Evolutionary conservation across 1,140 invertebrate species (phyloP).

Genomic region (Matsumurasca onukii): DNA sequence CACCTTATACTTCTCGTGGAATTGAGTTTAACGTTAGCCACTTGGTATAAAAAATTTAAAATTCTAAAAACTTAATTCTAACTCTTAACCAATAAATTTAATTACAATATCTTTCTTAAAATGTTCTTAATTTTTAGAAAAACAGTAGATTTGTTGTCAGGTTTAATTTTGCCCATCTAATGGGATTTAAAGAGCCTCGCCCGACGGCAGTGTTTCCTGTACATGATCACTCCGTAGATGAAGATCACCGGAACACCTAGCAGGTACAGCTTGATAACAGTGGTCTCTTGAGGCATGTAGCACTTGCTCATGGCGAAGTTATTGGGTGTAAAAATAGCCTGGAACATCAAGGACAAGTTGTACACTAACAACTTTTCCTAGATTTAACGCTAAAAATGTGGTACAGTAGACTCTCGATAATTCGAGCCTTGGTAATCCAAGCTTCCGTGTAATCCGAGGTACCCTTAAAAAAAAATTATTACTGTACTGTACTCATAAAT

Average conservation of each 20-base stretch:
- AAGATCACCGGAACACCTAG: constrained; percentile 48
- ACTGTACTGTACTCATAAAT: too few relatives aligned
- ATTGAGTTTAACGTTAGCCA: too few relatives aligned
- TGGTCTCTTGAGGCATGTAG: constrained; percentile 70
- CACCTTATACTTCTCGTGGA: too few relatives aligned
- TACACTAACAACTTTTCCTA: not conserved
- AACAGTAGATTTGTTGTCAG: not conserved
- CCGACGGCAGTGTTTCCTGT: constrained; percentile 27
- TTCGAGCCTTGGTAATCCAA: too few relatives aligned
- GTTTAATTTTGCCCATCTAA: too few relatives aligned
- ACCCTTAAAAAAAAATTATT: too few relatives aligned
- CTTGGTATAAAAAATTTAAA: too few relatives aligned
- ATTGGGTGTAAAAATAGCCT: constrained; percentile 66
- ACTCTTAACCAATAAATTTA: too few relatives aligned
- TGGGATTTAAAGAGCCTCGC: constrained; percentile 18
- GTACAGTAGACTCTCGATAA: too few relatives aligned
- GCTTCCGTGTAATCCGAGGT: too few relatives aligned
- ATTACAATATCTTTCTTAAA: not conserved
- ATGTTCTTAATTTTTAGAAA: not conserved
- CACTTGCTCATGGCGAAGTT: constrained; percentile 70
- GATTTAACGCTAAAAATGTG: not conserved
- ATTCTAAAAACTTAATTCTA: too few relatives aligned
- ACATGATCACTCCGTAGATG: constrained; percentile 41
- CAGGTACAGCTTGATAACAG: constrained; percentile 57
- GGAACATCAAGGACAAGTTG: not conserved